Evolutionary conservation across 1,140 invertebrate species (phyloP).

Genomic region (Sycobia sp.): DNA sequence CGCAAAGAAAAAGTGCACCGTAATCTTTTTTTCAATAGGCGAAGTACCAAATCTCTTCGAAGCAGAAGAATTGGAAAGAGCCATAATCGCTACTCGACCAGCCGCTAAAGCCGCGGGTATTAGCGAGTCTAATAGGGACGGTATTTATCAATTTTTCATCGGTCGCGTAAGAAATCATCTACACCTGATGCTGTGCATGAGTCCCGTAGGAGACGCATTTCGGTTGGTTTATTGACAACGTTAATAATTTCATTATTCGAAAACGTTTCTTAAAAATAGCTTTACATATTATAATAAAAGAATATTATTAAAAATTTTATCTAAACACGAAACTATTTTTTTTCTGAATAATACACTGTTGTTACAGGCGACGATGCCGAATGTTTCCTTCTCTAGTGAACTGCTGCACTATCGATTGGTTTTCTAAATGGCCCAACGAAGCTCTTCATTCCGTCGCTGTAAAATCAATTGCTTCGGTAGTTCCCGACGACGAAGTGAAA

Average conservation of each 20-base stretch:
- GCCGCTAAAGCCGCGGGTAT: slow-evolving; percentile 75
- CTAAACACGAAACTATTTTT: not conserved
- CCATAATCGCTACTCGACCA: slow-evolving; percentile 73
- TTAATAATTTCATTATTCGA: too few relatives aligned
- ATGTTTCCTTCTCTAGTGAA: slow-evolving; percentile 93
- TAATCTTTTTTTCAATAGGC: slow-evolving; percentile 54
- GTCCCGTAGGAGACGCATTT: slow-evolving; percentile 85
- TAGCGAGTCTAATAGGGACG: slow-evolving; percentile 72
- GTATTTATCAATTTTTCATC: slow-evolving; percentile 82
- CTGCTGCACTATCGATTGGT: slow-evolving; percentile 94
- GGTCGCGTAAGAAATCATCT: slow-evolving; percentile 79
- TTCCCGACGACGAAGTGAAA: slow-evolving; percentile 49
- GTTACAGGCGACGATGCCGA: slow-evolving; percentile 69
- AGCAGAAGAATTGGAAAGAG: slow-evolving; percentile 81
- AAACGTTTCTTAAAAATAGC: not conserved
- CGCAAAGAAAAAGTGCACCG: too few relatives aligned
- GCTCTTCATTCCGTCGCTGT: slow-evolving; percentile 81
- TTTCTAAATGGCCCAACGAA: slow-evolving; percentile 87
- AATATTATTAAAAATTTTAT: not conserved
- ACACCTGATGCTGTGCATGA: slow-evolving; percentile 87
- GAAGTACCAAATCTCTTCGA: slow-evolving; percentile 87
- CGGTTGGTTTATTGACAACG: slow-evolving; percentile 56
- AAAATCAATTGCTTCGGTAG: slow-evolving; percentile 63
- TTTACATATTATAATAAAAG: not conserved
- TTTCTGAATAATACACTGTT: not conserved